Percentiles rank a stretch among this genome's conserved stretches.
Evolutionary conservation across 2,797 vertebrate genomes (phyloP).

Genomic region (Melanogrammus aeglefinus): DNA sequence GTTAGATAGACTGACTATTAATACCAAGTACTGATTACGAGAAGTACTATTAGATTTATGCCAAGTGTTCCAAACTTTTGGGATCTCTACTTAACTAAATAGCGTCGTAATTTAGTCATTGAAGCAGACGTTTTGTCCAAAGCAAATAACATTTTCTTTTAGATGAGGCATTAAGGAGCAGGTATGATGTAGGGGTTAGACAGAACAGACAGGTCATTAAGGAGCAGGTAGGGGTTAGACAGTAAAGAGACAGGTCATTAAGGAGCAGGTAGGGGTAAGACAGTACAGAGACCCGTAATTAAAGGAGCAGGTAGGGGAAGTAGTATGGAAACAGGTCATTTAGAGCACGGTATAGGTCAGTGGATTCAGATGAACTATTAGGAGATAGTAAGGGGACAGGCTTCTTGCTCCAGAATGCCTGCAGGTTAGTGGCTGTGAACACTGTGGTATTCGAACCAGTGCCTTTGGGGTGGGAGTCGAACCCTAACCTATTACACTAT

Average conservation of each 20-base stretch:
- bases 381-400: background rate
- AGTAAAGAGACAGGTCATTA: too few species aligned
- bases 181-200: background rate
- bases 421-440: background rate
- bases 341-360: background rate
- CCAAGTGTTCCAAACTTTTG: background rate
- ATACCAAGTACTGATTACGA: background rate
- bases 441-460: background rate
- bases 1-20: background rate
- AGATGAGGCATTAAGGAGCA: background rate
- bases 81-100: background rate
- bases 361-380: background rate
- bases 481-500: background rate
- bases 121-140: background rate
- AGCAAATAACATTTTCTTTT: background rate
- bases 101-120: background rate
- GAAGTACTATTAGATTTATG: background rate
- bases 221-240: too few species aligned
- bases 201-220: background rate
- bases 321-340: background rate
- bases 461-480: background rate
- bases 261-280: too few species aligned
- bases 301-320: background rate
- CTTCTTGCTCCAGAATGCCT: background rate
- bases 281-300: too few species aligned